Percentiles rank a stretch among this genome's conserved stretches.
Evolutionary conservation across 2,113 vertebrate species (phyloP).

Genomic region (Syngnathus floridae): DNA sequence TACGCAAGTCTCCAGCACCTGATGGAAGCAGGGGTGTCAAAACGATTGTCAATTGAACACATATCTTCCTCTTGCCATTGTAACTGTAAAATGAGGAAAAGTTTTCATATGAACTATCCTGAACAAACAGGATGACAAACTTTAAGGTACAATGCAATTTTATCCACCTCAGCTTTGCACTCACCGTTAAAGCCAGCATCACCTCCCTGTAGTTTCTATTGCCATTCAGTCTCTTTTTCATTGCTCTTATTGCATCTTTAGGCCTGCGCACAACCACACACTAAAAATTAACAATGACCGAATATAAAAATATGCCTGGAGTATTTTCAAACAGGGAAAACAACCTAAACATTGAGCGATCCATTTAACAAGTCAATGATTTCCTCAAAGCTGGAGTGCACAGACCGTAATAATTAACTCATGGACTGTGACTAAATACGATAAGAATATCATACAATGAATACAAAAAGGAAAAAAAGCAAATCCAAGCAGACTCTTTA

Average conservation of each 20-base stretch:
- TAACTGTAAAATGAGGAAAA: too few species aligned
- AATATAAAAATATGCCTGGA: neutral
- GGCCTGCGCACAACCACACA: conserved; percentile 72
- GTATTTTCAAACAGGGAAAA: neutral
- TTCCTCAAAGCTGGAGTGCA: conserved; percentile 5
- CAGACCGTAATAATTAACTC: conserved; percentile 34
- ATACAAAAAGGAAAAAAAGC: conserved; percentile 2
- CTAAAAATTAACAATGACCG: conserved; percentile 5
- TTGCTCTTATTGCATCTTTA: conserved; percentile 91
- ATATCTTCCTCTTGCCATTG: neutral
- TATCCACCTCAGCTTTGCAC: conserved; percentile 23
- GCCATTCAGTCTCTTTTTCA: conserved; percentile 94
- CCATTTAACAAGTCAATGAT: conserved; percentile 11
- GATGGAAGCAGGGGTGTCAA: neutral
- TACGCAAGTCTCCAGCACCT: conserved; percentile 97
- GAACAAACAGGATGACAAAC: too few species aligned
- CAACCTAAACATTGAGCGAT: neutral
- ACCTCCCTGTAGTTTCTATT: conserved; percentile 97
- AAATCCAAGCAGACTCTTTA: conserved; percentile 7
- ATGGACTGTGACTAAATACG: neutral
- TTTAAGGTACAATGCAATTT: neutral
- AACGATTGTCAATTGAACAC: neutral
- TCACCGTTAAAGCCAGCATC: conserved; percentile 94
- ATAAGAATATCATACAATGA: conserved; percentile 1
- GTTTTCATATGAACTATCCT: too few species aligned